Base-by-base conservation (phyloP, 2,888 invertebrate genomes). In the Andrena camellia region DNA sequence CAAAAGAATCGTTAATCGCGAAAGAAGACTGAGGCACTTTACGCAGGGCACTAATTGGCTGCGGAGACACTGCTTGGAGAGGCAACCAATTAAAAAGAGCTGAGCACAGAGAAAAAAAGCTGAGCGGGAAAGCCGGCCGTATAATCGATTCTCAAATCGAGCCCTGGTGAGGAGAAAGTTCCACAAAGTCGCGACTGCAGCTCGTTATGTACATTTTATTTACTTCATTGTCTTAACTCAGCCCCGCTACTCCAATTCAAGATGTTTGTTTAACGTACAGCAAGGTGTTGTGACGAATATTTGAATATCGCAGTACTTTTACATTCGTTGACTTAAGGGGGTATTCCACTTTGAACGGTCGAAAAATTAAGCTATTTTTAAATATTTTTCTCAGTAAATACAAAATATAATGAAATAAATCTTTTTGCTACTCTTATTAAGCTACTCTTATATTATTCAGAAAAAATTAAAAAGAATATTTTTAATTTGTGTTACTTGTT, bases 41-140 rank as follows among this genome's bases (percentile, higher is more conserved):
- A 68, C 80, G 87, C 72, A 72, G 68, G 63, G 68, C 84, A 82
- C 88, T 87, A 87, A 87, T 87, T 87, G 87, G 84, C 87, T 84
- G 84, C 76, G 78, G 86, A 75, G 88, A 80, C 84, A 84, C 80
- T 80, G 84, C 78, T 79, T 72, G 63, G 84, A 66, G 68, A 69
- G 86, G 81, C 74, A 84, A 88, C 84, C 86, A 87, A 88, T 87
- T 87, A 87, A 87, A 87, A 86, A 84, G 81, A 86, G 87, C 87
- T 86, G 87, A 87, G 81, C 78, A 64, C 79, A 62, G 78, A 72
- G 86, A 70, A 84, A 88, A 86, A 87, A 86, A 84, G 87, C 86
- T 81, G 88, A 81, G 79, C 84, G 78, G 68, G 63, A 88, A 86
- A 86, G 63, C 73, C 76, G 60, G 69, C 62, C 73, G 78, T 81